Conservation (phyloP, 2,888 invertebrate species). For the Cancer borealis region DNA sequence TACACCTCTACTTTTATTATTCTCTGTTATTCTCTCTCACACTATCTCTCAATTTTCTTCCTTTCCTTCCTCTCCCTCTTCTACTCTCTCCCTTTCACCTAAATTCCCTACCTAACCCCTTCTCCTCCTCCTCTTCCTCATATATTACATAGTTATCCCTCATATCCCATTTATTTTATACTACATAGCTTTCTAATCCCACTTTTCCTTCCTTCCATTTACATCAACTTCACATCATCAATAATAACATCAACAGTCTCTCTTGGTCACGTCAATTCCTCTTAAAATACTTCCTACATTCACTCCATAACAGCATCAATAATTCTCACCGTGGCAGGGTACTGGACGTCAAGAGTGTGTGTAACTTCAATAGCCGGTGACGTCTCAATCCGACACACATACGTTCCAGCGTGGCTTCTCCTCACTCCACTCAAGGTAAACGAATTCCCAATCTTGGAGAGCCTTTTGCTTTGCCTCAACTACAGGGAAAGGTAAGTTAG, state of each 20-base stretch:
- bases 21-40: not conserved
- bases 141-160: no score
- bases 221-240: no score
- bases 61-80: not conserved
- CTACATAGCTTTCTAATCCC: no score
- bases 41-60: not conserved
- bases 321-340: slow-evolving; percentile 68
- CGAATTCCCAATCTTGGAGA: slow-evolving; percentile 58
- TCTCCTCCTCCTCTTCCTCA: not conserved
- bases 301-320: not conserved
- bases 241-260: no score
- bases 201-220: no score
- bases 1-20: not conserved
- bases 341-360: slow-evolving; percentile 71
- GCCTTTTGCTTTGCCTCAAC: slow-evolving; percentile 23
- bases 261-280: no score
- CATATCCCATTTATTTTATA: no score
- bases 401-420: slow-evolving; percentile 69
- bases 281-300: not conserved
- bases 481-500: not conserved
- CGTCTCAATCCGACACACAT: slow-evolving; percentile 67
- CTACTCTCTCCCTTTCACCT: not conserved
- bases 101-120: not conserved
- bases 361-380: slow-evolving; percentile 55
- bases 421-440: slow-evolving; percentile 63